These are phyloP conservation scores for Archivesica marissinica DNA, from an alignment of 1,140 invertebrate genomes.

Conservation along the genomic window DNA sequence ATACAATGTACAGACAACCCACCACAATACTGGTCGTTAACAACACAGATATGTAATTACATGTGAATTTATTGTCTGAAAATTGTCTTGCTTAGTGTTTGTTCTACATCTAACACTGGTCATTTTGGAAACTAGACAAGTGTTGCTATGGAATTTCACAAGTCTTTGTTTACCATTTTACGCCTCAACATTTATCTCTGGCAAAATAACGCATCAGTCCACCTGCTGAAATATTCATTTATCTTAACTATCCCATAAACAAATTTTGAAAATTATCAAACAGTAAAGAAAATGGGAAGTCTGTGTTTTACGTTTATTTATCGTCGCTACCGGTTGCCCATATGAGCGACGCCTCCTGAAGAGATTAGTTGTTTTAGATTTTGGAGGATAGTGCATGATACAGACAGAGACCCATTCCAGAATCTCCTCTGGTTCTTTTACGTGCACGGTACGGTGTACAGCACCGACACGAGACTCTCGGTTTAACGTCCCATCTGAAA, in stretches of 20 bases:
- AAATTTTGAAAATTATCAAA: not conserved
- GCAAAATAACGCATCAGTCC: not conserved
- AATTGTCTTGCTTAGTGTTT: slow-evolving; percentile 20
- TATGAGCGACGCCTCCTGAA: too few relatives aligned
- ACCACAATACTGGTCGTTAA: slow-evolving; percentile 7
- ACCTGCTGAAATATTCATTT: not conserved
- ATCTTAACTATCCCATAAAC: not conserved
- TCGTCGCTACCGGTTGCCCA: too few relatives aligned
- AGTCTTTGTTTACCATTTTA: not conserved
- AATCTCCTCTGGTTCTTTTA: too few relatives aligned
- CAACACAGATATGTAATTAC: slow-evolving; percentile 1
- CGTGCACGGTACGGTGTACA: too few relatives aligned
- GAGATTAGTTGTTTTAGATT: too few relatives aligned
- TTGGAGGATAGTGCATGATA: too few relatives aligned
- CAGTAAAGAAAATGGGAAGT: too few relatives aligned
- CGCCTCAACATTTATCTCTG: not conserved
- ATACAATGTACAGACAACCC: slow-evolving; percentile 1
- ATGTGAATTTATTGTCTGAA: slow-evolving; percentile 23
- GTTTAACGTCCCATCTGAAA: too few relatives aligned
- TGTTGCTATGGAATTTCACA: not conserved
- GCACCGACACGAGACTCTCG: too few relatives aligned
- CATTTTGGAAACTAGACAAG: not conserved
- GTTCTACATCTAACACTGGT: not conserved
- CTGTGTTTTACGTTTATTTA: too few relatives aligned
- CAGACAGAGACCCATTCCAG: too few relatives aligned